Conservation (phyloP, 2,888 invertebrate species). For the Metopia argyrocephala region DNA sequence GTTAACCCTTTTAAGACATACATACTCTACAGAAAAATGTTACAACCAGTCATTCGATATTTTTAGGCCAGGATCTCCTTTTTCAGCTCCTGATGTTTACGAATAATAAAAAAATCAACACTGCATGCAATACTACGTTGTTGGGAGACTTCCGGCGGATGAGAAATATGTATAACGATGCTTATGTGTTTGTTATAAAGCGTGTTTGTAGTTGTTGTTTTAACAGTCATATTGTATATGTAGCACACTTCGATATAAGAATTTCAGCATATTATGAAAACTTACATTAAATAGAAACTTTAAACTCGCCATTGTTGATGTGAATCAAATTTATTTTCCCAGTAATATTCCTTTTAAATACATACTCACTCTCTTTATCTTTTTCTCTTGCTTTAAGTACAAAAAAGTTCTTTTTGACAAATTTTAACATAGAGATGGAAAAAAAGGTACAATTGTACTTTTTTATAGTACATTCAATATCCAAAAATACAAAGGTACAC, state of each 20-base stretch:
- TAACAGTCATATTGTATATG: too few species aligned
- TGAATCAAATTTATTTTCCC: too few species aligned
- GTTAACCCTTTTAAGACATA: not conserved
- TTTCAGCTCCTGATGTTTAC: conserved; percentile 26
- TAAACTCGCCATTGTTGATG: too few species aligned
- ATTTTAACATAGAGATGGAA: too few species aligned
- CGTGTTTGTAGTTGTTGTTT: not conserved
- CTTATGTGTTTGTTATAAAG: conserved; percentile 11
- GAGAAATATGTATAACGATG: conserved; percentile 54
- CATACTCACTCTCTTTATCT: not conserved
- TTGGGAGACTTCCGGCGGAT: conserved; percentile 48
- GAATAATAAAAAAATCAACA: not conserved
- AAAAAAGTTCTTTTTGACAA: too few species aligned
- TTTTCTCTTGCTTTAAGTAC: not conserved
- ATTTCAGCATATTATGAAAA: not conserved
- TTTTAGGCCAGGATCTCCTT: not conserved
- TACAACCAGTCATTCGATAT: conserved; percentile 1
- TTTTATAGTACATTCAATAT: too few species aligned
- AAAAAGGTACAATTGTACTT: too few species aligned
- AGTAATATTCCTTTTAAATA: too few species aligned
- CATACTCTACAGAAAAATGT: not conserved
- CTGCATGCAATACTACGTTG: not conserved
- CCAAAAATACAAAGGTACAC: too few species aligned
- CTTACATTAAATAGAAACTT: not conserved
- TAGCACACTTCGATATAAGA: not conserved